Conservation (phyloP, 2,888 invertebrate species). For the Eupithecia dodoneata region DNA sequence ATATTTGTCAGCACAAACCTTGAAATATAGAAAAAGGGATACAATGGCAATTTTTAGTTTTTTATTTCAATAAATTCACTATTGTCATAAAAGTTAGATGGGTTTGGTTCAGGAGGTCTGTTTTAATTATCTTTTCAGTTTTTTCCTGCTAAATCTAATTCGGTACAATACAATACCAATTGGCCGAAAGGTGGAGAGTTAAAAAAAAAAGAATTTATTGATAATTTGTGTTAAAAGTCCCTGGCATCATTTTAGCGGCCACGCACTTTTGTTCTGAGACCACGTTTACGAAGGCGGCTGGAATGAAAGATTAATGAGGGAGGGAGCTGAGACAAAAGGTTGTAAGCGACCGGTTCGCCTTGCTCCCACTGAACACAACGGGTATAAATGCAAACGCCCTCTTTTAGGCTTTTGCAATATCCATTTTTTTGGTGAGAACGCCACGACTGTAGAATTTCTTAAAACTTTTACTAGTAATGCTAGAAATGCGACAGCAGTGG, state of each 20-base stretch:
- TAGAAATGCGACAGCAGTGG: not conserved
- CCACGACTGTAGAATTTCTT: not conserved
- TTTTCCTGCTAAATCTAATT: too few relatives aligned
- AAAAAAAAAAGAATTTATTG: not conserved
- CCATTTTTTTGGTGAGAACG: not conserved
- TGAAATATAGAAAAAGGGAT: too few relatives aligned
- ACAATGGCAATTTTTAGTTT: too few relatives aligned
- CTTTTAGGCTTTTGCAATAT: not conserved
- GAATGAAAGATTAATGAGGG: slow-evolving; percentile 63
- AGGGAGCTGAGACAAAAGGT: slow-evolving; percentile 43
- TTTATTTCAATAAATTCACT: too few relatives aligned
- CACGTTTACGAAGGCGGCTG: slow-evolving; percentile 45
- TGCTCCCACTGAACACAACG: slow-evolving; percentile 6
- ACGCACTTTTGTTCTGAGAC: slow-evolving; percentile 47
- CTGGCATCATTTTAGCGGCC: slow-evolving; percentile 43
- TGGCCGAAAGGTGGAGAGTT: not conserved
- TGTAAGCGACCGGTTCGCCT: slow-evolving; percentile 32
- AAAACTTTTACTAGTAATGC: not conserved
- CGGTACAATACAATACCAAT: too few relatives aligned
- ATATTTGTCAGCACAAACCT: too few relatives aligned
- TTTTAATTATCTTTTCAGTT: too few relatives aligned
- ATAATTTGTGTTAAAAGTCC: too few relatives aligned
- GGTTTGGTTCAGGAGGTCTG: too few relatives aligned
- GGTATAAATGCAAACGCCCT: not conserved
- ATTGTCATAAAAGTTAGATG: too few relatives aligned